Percentiles rank a stretch among this genome's conserved stretches.
Evolutionary conservation across 2,113 vertebrate species (phyloP).

Genomic region (Porphyrio hochstetteri): DNA sequence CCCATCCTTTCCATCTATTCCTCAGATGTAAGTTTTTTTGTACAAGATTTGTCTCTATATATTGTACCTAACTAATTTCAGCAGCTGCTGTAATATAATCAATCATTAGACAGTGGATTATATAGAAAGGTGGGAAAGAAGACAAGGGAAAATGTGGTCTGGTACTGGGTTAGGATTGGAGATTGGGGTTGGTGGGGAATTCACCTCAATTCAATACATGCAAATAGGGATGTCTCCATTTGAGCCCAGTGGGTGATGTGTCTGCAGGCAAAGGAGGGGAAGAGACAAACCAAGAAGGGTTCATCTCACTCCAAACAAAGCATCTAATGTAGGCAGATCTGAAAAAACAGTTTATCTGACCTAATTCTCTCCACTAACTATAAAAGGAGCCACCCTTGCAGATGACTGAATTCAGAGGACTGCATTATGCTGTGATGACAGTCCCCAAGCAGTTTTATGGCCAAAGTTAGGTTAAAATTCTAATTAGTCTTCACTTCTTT

Average conservation of each 20-base stretch:
- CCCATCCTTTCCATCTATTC: background rate
- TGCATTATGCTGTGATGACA: fast-evolving
- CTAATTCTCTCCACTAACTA: background rate
- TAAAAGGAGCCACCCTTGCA: background rate
- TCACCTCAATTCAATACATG: background rate
- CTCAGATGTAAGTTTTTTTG: background rate
- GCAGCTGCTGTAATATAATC: background rate
- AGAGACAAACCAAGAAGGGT: background rate
- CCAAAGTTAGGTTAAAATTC: background rate
- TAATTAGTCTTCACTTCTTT: background rate
- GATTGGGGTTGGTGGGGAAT: background rate
- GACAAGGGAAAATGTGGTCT: background rate
- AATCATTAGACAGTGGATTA: background rate
- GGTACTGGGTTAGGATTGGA: background rate
- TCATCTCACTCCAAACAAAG: background rate
- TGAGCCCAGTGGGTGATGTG: background rate
- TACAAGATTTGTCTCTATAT: background rate
- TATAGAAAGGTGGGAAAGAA: background rate
- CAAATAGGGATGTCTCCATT: background rate
- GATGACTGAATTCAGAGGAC: background rate
- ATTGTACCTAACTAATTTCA: background rate
- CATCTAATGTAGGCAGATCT: background rate
- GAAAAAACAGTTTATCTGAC: background rate
- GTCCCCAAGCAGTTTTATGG: background rate
- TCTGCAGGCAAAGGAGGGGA: background rate